Evolutionary conservation across 2,113 vertebrate genomes (phyloP).

Genomic region (Carassius gibelio): DNA sequence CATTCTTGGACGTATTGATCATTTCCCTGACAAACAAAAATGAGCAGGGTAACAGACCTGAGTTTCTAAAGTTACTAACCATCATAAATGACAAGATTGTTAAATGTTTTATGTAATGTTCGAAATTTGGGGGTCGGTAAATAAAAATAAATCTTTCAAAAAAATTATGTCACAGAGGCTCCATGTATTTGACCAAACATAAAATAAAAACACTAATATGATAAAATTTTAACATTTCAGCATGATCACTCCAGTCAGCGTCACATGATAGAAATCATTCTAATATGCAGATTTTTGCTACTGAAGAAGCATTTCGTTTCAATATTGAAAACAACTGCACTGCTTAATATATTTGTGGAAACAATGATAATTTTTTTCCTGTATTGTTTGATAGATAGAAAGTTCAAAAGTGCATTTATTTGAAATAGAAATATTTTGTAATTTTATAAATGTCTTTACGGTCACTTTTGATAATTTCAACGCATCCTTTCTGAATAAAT

Average conservation of each 20-base stretch:
- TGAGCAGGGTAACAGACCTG: background rate
- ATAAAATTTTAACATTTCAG: no score
- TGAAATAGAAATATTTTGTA: background rate
- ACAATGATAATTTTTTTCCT: background rate
- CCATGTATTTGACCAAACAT: background rate
- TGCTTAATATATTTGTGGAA: background rate
- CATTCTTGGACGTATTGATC: background rate
- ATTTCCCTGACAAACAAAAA: background rate
- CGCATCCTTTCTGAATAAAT: background rate
- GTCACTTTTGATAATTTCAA: background rate
- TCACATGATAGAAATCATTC: background rate
- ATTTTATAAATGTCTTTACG: background rate
- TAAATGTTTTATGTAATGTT: background rate
- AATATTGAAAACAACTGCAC: background rate
- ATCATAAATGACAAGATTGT: background rate
- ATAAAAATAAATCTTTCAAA: no score
- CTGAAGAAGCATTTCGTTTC: background rate
- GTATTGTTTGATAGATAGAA: background rate
- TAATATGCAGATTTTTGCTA: background rate
- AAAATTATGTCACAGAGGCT: background rate
- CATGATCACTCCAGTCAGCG: background rate
- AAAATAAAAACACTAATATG: no score
- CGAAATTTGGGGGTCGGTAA: background rate
- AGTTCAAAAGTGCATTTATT: background rate
- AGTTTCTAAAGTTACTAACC: background rate